phyloP scores from a whole-genome alignment of 2,888 invertebrate species.

The Myathropa florea region DNA sequence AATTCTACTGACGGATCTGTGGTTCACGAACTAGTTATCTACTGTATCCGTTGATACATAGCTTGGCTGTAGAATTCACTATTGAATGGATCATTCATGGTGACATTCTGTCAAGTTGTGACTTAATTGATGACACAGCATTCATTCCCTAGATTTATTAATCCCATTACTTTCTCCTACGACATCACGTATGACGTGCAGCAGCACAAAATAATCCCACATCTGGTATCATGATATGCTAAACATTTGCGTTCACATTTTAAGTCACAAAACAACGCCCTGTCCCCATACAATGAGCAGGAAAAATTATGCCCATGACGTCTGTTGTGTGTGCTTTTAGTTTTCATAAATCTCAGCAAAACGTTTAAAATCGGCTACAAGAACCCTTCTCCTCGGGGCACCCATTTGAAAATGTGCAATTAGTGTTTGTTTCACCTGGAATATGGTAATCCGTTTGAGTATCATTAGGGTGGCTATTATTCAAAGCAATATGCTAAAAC shows the following conservation, averaged over 20 bases:
- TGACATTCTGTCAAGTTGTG: too few relatives aligned
- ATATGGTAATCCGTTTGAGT: conserved; percentile 52
- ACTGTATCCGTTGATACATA: too few relatives aligned
- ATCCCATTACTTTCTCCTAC: too few relatives aligned
- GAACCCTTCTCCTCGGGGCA: neutral
- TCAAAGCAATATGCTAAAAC: conserved; percentile 45
- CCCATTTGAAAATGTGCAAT: conserved; percentile 29
- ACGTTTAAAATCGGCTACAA: conserved; percentile 3
- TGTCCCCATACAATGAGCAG: too few relatives aligned
- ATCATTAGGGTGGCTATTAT: conserved; percentile 39
- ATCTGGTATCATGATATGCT: neutral
- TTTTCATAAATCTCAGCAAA: conserved; percentile 19
- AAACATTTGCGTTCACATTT: neutral
- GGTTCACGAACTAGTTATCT: too few relatives aligned
- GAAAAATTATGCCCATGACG: neutral
- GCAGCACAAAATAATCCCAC: too few relatives aligned
- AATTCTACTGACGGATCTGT: too few relatives aligned
- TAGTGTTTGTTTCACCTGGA: conserved; percentile 45
- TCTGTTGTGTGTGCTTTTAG: neutral
- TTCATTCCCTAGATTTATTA: too few relatives aligned
- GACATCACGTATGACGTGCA: too few relatives aligned
- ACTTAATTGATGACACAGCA: too few relatives aligned
- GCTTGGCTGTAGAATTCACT: too few relatives aligned
- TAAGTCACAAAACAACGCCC: neutral
- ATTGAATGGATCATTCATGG: too few relatives aligned